Base-by-base conservation (phyloP, 2,113 vertebrate genomes). In the Cavia porcellus region DNA sequence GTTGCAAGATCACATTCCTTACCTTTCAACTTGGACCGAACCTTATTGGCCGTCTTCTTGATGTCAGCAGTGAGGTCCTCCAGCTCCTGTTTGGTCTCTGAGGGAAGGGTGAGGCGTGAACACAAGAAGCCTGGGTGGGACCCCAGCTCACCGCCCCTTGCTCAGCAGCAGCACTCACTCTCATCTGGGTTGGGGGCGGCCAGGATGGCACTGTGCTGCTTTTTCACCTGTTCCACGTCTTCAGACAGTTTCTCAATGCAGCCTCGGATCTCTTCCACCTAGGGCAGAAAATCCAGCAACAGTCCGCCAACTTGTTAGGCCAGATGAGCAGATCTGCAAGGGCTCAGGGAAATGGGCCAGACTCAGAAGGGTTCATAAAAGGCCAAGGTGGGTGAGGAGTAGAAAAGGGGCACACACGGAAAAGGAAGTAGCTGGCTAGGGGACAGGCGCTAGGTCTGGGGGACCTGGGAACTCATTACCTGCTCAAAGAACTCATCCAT, bases 1-100 rank as follows among this genome's bases (percentile, higher is more conserved):
- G 35, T 11, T 50, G 4, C 70, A 79, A 82, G 30, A 30, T 7
- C 35, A 32, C 42, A 68, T 22, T 80, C 64, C 98, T 97, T 95
- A 99, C 99, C 99, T 99, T 99, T 99, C 99, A 99, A 99, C 98
- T 99, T 99, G 99, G 99, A 99, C 97, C 99, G 99, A 74, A 99
- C 99, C 99, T 99, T 99, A 99, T 99, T 99, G 90, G 99, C 99
- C 87, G 99, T 99, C 98, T 99, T 99, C 99, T 99, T 99, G 98
- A 99, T 99, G 98, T 99, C 99, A 92, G 99, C 99, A 74, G 99
- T 99, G 93, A 99, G 99, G 97, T 99, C 99, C 98, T 99, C 99
- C 98, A 99, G 97, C 98, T 99, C 99, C 98, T 99, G 99, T 98
- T 99, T 99, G 92, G 99, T 99, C 97, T 99, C 99, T 99, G 98